phyloP scores from a whole-genome alignment of 2,888 invertebrate species.

The Chydorus sphaericus region DNA sequence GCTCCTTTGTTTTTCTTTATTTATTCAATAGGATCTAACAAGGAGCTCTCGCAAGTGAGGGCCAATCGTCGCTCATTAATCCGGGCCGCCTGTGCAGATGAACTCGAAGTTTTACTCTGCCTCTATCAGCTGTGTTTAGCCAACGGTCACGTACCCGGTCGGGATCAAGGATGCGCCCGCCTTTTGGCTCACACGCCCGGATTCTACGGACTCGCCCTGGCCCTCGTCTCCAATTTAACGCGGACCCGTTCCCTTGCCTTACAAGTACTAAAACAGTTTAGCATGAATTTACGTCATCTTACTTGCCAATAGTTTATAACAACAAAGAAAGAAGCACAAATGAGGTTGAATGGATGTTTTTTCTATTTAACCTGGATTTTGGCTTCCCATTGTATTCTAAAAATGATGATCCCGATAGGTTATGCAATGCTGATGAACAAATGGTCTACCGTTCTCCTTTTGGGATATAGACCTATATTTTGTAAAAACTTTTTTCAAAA shows the following conservation, averaged over 20 bases:
- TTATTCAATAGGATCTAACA: slow-evolving; percentile 2
- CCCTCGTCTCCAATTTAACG: slow-evolving; percentile 7
- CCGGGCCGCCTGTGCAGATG: slow-evolving; percentile 63
- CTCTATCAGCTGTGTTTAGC: slow-evolving; percentile 7
- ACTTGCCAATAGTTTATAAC: too few relatives aligned
- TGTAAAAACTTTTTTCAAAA: too few relatives aligned
- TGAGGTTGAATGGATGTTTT: too few relatives aligned
- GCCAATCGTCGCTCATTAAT: slow-evolving; percentile 41
- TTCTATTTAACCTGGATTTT: too few relatives aligned
- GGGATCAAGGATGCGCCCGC: slow-evolving; percentile 16
- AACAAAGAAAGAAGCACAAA: too few relatives aligned
- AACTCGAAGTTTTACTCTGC: slow-evolving; percentile 78
- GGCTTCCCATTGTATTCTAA: too few relatives aligned
- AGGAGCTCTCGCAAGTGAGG: slow-evolving; percentile 14
- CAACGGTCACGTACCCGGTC: slow-evolving; percentile 10
- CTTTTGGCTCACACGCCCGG: slow-evolving; percentile 5
- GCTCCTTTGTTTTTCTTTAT: too few relatives aligned
- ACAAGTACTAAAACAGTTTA: slow-evolving; percentile 10
- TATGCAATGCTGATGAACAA: too few relatives aligned
- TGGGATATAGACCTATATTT: too few relatives aligned
- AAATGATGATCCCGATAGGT: too few relatives aligned
- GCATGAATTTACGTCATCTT: too few relatives aligned
- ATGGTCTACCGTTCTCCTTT: too few relatives aligned
- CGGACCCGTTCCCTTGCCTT: slow-evolving; percentile 9
- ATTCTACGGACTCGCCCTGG: slow-evolving; percentile 12